Base-by-base conservation (phyloP, 2,797 vertebrate genomes). In the Chiropotes sagulatus region DNA sequence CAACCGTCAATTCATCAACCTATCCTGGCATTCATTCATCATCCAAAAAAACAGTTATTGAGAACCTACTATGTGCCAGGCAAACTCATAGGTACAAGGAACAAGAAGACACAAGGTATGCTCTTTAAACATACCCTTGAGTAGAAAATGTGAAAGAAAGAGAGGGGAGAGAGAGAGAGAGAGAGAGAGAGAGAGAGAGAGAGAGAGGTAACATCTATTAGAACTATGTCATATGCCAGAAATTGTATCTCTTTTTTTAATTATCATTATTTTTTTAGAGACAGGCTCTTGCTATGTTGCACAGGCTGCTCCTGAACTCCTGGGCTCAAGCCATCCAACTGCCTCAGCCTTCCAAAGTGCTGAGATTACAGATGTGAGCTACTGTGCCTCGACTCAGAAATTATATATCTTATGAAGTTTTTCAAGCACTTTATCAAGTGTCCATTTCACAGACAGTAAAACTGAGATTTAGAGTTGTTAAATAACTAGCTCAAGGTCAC, bases 361-460 rank as follows among this genome's bases (percentile, higher is more conserved):
- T 67, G 33, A 33, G 33, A n/a, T 67, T 67, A 67, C 33, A 67
- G 15, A 33, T 8, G 33, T 67, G 7, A 67, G 33, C 61, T 67
- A 67, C 61, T 67, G 61, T 19, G 61, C 33, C 33, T 67, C 7
- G 7, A 67, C 33, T 30, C 33, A 67, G 61, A 67, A 67, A 41
- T 88, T 46, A 41, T 15, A 2, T 20, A 39, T n/a, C 20, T 24
- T 80, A 50, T 75, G 22, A 48, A 64, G 58, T 6, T 15, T 14
- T 48, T 91, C 39, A 46, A 46, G 24, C 76, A 73, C 24, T 52
- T 84, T 84, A 46, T 33, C 36, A 88, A 86, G 8, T 22, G 20
- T 67, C 52, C 46, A 67, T 93, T 97, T 93, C 78, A 57, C 52
- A 96, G 92, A 94, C 54, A 57, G 24, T 64, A 28, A 94, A 67